Base-by-base conservation (phyloP, 1,140 invertebrate species). In the Probaryconus sp. region DNA sequence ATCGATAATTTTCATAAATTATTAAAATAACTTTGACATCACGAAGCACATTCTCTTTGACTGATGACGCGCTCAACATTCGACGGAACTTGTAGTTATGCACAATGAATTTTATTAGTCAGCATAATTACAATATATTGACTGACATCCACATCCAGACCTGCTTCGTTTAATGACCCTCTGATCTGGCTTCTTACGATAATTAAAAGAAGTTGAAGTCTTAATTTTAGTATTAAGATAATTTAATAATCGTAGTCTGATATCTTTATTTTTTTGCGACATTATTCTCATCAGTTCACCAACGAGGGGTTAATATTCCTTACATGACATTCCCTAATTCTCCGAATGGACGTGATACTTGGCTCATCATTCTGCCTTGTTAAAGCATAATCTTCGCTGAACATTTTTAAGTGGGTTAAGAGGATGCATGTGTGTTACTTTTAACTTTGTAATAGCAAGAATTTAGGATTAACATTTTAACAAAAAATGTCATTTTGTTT, bases 71-170 rank as follows among this genome's bases (percentile, higher is more conserved):
- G 55, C 28, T 26, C 4, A 35, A 50, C 21, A 28, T 55, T 42
- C 45, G 35, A 35, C 47, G 26, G 35, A 38, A 21, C 33, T 56
- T 31, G 38, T 55, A 55, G 37, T 67, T 67, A 63, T 56, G 50
- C 70, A 68, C 70, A 74, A 37, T 74, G 63, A 74, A 74, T 74
- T 68, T 74, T 63, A 73, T 73, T 73, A 26, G 37, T 16, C 26
- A 24, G 24, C 35, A 30, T 53, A 67, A 72, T 72, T 73, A 61
- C 58, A 55, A 65, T 33, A 51, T 35, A 16, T 31, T 16, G 21
- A 51, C 68, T n/a, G 7, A 24, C 40, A 48, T 40, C 48, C 30
- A 11, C 43, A 61, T 26, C 38, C 48, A 45, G 48, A 53, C 61
- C 11, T 42, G 58, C 18, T 13, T 65, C 45, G 67, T 63, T 63